Conservation (phyloP, 2,888 invertebrate genomes). For the Mechanitis mazaeus region DNA sequence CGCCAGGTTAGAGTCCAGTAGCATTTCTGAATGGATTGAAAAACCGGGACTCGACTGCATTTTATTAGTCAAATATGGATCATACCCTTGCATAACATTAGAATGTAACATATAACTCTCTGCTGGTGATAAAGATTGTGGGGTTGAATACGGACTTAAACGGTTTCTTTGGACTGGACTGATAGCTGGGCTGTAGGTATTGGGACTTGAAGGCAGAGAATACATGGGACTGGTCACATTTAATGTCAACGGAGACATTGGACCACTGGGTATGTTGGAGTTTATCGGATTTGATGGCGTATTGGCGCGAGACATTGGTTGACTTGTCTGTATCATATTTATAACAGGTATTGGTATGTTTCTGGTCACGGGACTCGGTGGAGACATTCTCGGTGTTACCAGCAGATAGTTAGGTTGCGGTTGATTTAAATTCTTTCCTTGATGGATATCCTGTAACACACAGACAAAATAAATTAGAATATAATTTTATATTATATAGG, state of each 20-base stretch:
- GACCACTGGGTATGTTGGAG: constrained; percentile 35
- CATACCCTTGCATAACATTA: constrained; percentile 52
- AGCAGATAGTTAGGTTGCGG: constrained; percentile 45
- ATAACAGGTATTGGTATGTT: constrained; percentile 55
- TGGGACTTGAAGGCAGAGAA: constrained; percentile 59
- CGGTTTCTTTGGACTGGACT: constrained; percentile 59
- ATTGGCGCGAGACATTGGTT: constrained; percentile 42
- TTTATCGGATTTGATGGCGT: constrained; percentile 35
- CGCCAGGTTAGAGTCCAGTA: constrained; percentile 49
- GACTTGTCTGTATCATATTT: constrained; percentile 50
- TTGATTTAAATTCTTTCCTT: constrained; percentile 35
- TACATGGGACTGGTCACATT: constrained; percentile 59
- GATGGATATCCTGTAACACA: constrained; percentile 55
- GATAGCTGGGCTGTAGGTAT: constrained; percentile 57
- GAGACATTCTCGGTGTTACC: constrained; percentile 36
- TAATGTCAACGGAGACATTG: constrained; percentile 60
- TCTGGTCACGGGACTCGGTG: constrained; percentile 34
- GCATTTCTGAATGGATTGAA: constrained; percentile 47
- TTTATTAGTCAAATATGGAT: constrained; percentile 62
- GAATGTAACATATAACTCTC: constrained; percentile 54
- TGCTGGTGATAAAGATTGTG: constrained; percentile 60
- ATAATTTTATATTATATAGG: constrained; percentile 15
- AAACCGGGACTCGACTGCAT: constrained; percentile 63
- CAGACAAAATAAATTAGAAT: constrained; percentile 34
- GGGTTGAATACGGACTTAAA: constrained; percentile 60